phyloP scores from a whole-genome alignment of 2,113 vertebrate genomes.

The Rhinichthys klamathensis region DNA sequence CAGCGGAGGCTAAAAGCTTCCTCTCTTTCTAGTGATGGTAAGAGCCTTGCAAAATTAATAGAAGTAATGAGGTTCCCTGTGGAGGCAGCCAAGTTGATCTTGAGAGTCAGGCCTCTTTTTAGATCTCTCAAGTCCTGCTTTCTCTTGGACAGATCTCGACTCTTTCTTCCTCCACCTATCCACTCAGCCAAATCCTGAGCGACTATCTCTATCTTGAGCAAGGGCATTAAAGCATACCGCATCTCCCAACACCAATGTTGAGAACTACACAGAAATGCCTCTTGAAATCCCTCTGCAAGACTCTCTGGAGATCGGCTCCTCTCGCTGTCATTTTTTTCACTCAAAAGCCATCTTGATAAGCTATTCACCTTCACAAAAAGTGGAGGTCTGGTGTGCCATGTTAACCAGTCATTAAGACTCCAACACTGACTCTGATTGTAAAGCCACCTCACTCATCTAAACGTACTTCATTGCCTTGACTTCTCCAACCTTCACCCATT shows the following conservation, averaged over 20 bases:
- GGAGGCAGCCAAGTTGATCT: slow-evolving; percentile 40
- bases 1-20: slow-evolving; percentile 34
- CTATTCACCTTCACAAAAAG: slow-evolving; percentile 3
- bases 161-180: slow-evolving; percentile 17
- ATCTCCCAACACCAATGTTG: background rate
- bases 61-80: slow-evolving; percentile 55
- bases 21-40: slow-evolving; percentile 40
- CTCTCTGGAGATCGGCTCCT: background rate
- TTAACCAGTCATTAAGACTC: slow-evolving; percentile 26
- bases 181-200: slow-evolving; percentile 16
- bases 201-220: slow-evolving; percentile 14
- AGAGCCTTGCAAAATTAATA: slow-evolving; percentile 58
- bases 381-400: slow-evolving; percentile 12
- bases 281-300: slow-evolving; percentile 5
- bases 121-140: slow-evolving; percentile 17
- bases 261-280: background rate
- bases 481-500: background rate
- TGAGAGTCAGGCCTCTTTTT: slow-evolving; percentile 47
- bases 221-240: slow-evolving; percentile 8
- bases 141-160: background rate
- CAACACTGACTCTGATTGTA: background rate
- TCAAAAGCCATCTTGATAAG: slow-evolving; percentile 20
- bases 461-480: background rate
- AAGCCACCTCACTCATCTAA: background rate
- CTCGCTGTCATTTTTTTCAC: background rate